These are phyloP conservation scores for Gymnobelideus leadbeateri DNA, from an alignment of 2,113 vertebrate species.

Conservation along the genomic window DNA sequence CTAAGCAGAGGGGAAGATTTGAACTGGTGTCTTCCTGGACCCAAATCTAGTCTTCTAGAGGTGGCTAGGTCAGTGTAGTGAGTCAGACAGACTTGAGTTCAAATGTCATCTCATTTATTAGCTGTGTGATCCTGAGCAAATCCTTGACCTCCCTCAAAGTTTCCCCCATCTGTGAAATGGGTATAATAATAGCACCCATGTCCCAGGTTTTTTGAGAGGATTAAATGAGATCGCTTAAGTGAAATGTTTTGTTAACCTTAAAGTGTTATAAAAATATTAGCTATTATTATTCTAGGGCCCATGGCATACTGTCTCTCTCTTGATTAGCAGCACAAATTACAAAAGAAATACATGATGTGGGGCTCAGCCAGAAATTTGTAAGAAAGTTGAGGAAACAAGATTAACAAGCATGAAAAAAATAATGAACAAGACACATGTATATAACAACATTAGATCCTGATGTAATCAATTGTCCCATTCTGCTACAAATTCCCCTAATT, in stretches of 20 bases:
- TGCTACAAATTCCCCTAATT: neutral
- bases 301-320: neutral
- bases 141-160: neutral
- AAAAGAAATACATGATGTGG: neutral
- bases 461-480: neutral
- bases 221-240: neutral
- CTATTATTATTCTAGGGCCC: neutral
- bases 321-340: neutral
- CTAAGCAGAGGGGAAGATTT: neutral
- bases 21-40: neutral
- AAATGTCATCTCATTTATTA: neutral
- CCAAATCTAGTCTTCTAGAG: neutral
- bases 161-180: neutral
- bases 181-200: neutral
- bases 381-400: neutral
- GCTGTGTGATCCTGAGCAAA: neutral
- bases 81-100: neutral
- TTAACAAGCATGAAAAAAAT: neutral
- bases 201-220: neutral
- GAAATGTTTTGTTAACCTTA: neutral
- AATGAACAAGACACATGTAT: neutral
- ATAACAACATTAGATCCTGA: neutral
- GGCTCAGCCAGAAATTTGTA: neutral
- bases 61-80: neutral
- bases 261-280: neutral